phyloP scores from a whole-genome alignment of 1,140 invertebrate genomes.

The Acyrthosiphon pisum region DNA sequence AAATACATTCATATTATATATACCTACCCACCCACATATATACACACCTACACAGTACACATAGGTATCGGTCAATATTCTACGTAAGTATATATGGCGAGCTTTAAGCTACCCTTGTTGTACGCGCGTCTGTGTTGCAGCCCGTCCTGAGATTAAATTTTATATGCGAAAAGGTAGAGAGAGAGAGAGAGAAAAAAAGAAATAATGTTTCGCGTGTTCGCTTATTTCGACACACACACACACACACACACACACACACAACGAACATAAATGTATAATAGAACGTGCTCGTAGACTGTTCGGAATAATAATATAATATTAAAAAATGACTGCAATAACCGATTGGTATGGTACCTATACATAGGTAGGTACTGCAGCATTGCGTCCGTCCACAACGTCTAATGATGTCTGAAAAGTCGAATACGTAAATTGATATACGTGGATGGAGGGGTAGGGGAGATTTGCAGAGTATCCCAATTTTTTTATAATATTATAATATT shows the following conservation, averaged over 20 bases:
- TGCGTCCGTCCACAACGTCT: background rate
- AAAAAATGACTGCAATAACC: background rate
- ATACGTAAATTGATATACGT: too few species aligned
- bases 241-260: too few species aligned
- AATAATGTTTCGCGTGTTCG: background rate
- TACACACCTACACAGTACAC: too few species aligned
- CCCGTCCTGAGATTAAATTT: background rate
- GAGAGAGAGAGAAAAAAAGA: background rate
- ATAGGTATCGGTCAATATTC: background rate
- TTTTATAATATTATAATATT: too few species aligned
- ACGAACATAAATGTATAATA: too few species aligned
- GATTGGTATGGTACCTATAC: background rate
- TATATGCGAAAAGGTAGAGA: background rate
- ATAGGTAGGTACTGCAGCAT: background rate
- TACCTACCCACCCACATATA: too few species aligned
- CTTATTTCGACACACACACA: too few species aligned
- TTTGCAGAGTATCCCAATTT: background rate
- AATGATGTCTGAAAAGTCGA: background rate
- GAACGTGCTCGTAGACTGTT: background rate
- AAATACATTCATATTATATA: too few species aligned
- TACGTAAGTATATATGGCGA: background rate
- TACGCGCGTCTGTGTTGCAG: background rate
- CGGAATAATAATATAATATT: background rate
- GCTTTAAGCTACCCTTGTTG: background rate
- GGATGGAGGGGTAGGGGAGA: too few species aligned